Conservation (phyloP, 2,797 vertebrate genomes). For the Limnodromus scolopaceus region DNA sequence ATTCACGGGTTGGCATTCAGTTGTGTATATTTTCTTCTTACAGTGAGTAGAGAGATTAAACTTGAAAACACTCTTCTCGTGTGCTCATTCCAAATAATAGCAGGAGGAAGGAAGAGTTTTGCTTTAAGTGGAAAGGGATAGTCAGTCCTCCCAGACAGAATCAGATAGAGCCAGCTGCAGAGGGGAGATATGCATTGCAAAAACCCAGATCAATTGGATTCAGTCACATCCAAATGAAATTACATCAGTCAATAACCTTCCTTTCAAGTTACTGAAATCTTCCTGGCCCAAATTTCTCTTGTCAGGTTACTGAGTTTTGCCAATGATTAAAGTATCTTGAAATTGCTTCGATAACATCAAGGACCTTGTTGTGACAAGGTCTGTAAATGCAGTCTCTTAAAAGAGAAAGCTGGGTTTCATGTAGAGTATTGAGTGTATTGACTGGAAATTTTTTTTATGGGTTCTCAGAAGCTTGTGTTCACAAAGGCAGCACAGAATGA, state of each 20-base stretch:
- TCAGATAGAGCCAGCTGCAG: conserved; percentile 78
- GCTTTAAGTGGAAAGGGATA: conserved; percentile 38
- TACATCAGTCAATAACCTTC: conserved; percentile 86
- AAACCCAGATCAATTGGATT: conserved; percentile 83
- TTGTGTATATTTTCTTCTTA: neutral
- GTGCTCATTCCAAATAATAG: conserved; percentile 29
- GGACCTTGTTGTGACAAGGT: conserved; percentile 81
- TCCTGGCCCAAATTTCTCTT: conserved; percentile 62
- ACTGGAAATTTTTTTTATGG: neutral
- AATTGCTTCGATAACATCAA: conserved; percentile 87
- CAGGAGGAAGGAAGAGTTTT: conserved; percentile 31
- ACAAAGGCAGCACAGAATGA: conserved; percentile 13
- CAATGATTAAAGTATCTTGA: conserved; percentile 85
- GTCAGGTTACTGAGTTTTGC: conserved; percentile 79
- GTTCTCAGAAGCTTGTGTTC: conserved; percentile 36
- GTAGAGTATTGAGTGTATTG: conserved; percentile 19
- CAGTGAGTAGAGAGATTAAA: neutral
- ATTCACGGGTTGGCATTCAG: neutral
- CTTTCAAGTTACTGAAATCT: conserved; percentile 87
- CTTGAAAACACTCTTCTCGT: conserved; percentile 2
- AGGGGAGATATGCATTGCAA: conserved; percentile 81
- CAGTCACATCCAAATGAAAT: conserved; percentile 84
- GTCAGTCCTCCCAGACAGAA: conserved; percentile 70
- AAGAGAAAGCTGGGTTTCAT: conserved; percentile 64
- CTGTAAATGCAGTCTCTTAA: conserved; percentile 75